Percentiles rank a stretch among this genome's conserved stretches.
phyloP scores from a whole-genome alignment of 2,113 vertebrate species.

The Cariama cristata region DNA sequence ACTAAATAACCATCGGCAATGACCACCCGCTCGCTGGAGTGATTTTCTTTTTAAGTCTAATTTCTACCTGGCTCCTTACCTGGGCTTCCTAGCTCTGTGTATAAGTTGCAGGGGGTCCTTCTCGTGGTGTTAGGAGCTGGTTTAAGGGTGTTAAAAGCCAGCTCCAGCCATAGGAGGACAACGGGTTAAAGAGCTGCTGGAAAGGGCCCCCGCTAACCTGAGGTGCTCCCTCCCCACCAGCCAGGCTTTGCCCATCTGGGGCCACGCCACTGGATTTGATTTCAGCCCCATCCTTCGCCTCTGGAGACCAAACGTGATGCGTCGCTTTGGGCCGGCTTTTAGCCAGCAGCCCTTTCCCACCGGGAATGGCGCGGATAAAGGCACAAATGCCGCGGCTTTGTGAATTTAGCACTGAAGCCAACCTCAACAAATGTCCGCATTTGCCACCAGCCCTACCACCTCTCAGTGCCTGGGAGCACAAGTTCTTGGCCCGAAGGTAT shows the following conservation, averaged over 20 bases:
- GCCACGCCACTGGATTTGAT: background rate
- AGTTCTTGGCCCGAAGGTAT: background rate
- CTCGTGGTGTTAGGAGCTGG: background rate
- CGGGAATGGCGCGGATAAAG: rapidly evolving
- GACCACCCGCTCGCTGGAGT: background rate
- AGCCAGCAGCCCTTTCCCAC: background rate
- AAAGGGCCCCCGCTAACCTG: background rate
- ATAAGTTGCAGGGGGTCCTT: background rate
- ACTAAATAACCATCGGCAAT: background rate
- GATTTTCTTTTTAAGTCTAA: background rate
- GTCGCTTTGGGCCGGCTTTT: background rate
- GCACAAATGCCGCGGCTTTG: background rate
- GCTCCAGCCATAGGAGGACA: background rate
- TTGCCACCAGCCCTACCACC: background rate
- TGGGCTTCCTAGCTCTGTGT: background rate
- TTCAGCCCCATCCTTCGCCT: conserved; percentile 17
- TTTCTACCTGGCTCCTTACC: background rate
- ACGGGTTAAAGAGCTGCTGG: background rate
- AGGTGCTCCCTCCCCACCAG: background rate
- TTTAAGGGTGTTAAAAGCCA: background rate
- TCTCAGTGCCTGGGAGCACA: background rate
- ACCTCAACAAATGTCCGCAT: background rate
- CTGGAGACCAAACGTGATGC: background rate
- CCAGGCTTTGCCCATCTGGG: background rate
- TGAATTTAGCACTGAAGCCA: background rate